These are phyloP conservation scores for Porites rus DNA, from an alignment of 92 coral and sea anemone species.

Conservation along the genomic window DNA sequence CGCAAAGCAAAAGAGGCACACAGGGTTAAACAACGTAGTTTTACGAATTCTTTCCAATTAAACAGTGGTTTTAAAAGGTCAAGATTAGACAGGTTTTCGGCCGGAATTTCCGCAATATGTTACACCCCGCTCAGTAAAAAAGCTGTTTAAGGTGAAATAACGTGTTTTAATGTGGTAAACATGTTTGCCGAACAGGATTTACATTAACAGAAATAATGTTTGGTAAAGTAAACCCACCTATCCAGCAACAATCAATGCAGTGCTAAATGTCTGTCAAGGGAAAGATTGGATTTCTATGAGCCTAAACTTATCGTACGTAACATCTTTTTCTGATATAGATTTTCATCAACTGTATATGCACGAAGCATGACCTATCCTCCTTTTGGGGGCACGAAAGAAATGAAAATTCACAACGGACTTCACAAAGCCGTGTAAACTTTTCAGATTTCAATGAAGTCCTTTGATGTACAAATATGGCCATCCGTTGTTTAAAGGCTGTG, in stretches of 20 bases:
- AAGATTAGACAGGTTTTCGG: neutral
- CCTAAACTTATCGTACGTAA: slow-evolving; percentile 29
- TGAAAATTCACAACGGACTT: neutral
- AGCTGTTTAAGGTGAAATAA: slow-evolving; percentile 8
- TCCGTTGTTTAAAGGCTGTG: no score
- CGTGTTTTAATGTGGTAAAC: slow-evolving; percentile 7
- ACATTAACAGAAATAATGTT: neutral
- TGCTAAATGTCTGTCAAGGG: slow-evolving; percentile 38
- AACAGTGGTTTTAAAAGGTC: neutral
- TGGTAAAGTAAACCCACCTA: slow-evolving; percentile 34
- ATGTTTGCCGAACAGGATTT: slow-evolving; percentile 29
- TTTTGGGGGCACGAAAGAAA: neutral
- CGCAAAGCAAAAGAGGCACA: neutral
- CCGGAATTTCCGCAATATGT: neutral
- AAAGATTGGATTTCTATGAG: slow-evolving; percentile 32
- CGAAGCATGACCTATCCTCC: slow-evolving; percentile 4
- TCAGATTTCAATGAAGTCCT: no score
- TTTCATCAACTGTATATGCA: slow-evolving; percentile 32
- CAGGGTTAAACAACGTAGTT: slow-evolving; percentile 1
- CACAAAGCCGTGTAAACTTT: neutral
- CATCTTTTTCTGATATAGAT: slow-evolving; percentile 46
- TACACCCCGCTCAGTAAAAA: neutral
- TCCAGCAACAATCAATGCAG: neutral
- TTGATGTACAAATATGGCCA: no score
- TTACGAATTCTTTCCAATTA: neutral